These are phyloP conservation scores for Cetonia aurata DNA, from an alignment of 2,888 invertebrate genomes.

Conservation along the genomic window DNA sequence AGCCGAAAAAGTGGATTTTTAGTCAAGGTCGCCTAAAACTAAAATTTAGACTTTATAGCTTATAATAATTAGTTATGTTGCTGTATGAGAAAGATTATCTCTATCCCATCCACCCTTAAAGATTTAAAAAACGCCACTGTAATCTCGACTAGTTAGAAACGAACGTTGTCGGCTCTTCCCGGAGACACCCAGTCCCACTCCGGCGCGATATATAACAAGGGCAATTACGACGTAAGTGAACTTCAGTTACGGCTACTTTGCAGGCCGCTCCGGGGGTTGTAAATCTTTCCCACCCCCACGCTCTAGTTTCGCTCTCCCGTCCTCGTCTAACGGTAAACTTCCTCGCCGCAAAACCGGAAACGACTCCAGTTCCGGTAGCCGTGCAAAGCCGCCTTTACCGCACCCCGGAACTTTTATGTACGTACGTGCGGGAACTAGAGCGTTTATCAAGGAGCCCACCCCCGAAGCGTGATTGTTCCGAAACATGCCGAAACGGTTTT, in stretches of 20 bases:
- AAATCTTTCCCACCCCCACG: slow-evolving; percentile 1
- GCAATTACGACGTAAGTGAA: slow-evolving; percentile 44
- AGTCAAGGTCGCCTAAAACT: too few species aligned
- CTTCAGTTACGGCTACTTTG: slow-evolving; percentile 43
- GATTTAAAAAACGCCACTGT: too few species aligned
- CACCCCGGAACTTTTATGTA: neutral
- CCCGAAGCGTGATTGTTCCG: neutral
- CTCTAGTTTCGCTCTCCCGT: slow-evolving; percentile 1
- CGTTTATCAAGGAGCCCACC: neutral
- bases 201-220: slow-evolving; percentile 8
- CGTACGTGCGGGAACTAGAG: neutral
- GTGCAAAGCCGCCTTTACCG: neutral
- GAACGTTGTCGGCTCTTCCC: too few species aligned
- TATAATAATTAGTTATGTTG: too few species aligned
- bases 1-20: too few species aligned
- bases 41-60: too few species aligned
- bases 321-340: slow-evolving; percentile 5
- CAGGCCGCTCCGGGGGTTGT: slow-evolving; percentile 34
- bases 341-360: slow-evolving; percentile 10
- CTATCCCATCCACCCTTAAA: too few species aligned
- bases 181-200: too few species aligned
- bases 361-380: slow-evolving; percentile 1
- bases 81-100: too few species aligned
- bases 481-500: neutral
- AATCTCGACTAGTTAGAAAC: too few species aligned